These are phyloP conservation scores for Drosophila histrio DNA, from an alignment of 2,888 invertebrate species.

Conservation along the genomic window DNA sequence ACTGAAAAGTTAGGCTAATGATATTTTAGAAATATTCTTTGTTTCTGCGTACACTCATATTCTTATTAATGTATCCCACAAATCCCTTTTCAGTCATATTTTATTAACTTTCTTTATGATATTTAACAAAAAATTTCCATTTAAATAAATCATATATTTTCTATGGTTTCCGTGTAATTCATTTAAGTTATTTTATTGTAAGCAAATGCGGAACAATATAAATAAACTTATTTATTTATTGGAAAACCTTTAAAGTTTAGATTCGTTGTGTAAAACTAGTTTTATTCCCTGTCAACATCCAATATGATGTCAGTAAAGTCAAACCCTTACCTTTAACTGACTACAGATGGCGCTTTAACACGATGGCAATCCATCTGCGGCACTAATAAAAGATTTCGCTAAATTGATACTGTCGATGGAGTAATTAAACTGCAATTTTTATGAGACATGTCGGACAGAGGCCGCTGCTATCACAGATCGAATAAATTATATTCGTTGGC, in stretches of 20 bases:
- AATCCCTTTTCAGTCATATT: too few species aligned
- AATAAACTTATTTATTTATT: too few species aligned
- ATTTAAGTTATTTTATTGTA: too few species aligned
- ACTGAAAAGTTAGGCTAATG: too few species aligned
- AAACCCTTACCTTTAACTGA: slow-evolving; percentile 56
- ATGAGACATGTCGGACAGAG: slow-evolving; percentile 83
- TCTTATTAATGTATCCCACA: too few species aligned
- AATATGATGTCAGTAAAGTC: slow-evolving; percentile 12
- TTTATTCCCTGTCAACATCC: background rate
- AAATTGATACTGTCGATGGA: slow-evolving; percentile 84
- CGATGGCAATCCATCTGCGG: slow-evolving; percentile 82
- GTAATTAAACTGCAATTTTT: slow-evolving; percentile 85
- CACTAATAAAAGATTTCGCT: slow-evolving; percentile 82
- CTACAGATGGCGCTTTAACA: slow-evolving; percentile 78
- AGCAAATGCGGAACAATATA: too few species aligned
- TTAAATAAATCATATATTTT: too few species aligned
- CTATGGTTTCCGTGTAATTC: too few species aligned
- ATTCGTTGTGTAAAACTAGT: background rate
- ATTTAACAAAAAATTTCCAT: too few species aligned
- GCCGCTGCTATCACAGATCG: slow-evolving; percentile 82
- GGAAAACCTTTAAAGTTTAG: background rate
- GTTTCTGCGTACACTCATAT: too few species aligned
- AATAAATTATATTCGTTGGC: slow-evolving; percentile 82
- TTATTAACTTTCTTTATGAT: too few species aligned
- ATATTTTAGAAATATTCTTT: too few species aligned